A percentile compares a stretch with the other conserved stretches of the same genome.
Conservation (phyloP, 92 coral and sea anemone genomes). For the Pocillopora grandis region DNA sequence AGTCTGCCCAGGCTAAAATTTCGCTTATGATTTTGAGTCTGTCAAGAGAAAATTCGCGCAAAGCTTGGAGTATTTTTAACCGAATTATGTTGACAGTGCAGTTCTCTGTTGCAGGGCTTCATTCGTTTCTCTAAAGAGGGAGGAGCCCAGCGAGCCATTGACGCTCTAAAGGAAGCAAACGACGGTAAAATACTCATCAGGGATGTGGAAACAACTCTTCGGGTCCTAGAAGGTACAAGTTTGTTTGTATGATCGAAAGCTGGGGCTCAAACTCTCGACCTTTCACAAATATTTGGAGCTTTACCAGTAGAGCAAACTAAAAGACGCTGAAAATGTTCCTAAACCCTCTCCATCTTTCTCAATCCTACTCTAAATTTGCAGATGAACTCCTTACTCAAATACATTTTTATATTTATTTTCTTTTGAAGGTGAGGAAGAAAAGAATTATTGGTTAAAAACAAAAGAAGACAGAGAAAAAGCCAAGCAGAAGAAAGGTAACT, state of each 20-base stretch:
- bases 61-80: too few species aligned
- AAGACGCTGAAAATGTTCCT: not conserved
- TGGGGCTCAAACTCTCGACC: too few species aligned
- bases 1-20: too few species aligned
- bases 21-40: too few species aligned
- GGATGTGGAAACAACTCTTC: slow-evolving; percentile 66
- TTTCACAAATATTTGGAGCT: not conserved
- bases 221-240: slow-evolving; percentile 79
- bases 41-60: too few species aligned
- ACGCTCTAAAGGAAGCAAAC: slow-evolving; percentile 75
- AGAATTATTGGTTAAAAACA: slow-evolving; percentile 57
- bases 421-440: slow-evolving; percentile 75
- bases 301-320: too few species aligned
- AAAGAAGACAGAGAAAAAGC: slow-evolving; percentile 46
- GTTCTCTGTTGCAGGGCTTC: slow-evolving; percentile 59
- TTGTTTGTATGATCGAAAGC: too few species aligned
- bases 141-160: slow-evolving; percentile 85
- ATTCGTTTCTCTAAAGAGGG: slow-evolving; percentile 78
- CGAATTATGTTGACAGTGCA: too few species aligned
- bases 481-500: slow-evolving; percentile 44
- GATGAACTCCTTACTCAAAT: too few species aligned
- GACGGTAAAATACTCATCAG: slow-evolving; percentile 80
- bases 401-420: not conserved
- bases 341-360: not conserved
- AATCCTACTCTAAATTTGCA: not conserved